Evolutionary conservation across 2,113 vertebrate genomes (phyloP), one percentile per base, ranked within the genome.

Genomic region (Melanerpes aurifrons): DNA sequence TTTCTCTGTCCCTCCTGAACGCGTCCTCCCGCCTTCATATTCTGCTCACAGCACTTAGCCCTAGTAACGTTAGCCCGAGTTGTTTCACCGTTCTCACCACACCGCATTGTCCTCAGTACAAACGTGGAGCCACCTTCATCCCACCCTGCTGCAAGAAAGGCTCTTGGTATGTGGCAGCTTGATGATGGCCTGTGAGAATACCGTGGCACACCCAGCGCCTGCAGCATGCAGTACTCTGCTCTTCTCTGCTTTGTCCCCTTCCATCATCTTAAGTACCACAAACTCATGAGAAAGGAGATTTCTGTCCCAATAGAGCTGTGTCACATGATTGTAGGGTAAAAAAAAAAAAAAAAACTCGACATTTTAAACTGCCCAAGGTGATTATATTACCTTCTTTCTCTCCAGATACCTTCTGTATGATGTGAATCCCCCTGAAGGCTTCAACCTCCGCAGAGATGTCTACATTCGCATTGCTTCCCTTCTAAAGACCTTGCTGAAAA

Each of bases 391-490:
- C 22, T 67, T 62, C 92, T 26, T 61, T 82, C 31, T 75, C 24
- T 26, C 15, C 92, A 99, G 99, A 40, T 99, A 99, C 66, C 98
- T 99, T 53, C 93, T 99, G 78, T 99, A 99, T 6, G 99, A 99
- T 4, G 99, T 99, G 64, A 99, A 99, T 78, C 99, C 99, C 25
- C 98, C 99, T 0, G 99, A 99, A 96, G 99, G 99, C 43, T 99
- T 99, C 92, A 99, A 99, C 96, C 98, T 99, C 58, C 98, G 99
- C n/a, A 97, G 99, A 88, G 99, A 99, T 48, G 99, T 99, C 24
- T 99, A 99, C 18, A 94, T 99, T 89, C 99, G 99, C 21, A 89
- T 99, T 48, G 99, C 99, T 22, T 99, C 99, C 12, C 97, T 99
- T 80, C 89, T 99, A 25, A 99, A 99, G 96, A 98, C 98, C 5